Evolutionary conservation across 2,113 vertebrate genomes (phyloP).

Genomic region (Astatoreochromis straeleni): DNA sequence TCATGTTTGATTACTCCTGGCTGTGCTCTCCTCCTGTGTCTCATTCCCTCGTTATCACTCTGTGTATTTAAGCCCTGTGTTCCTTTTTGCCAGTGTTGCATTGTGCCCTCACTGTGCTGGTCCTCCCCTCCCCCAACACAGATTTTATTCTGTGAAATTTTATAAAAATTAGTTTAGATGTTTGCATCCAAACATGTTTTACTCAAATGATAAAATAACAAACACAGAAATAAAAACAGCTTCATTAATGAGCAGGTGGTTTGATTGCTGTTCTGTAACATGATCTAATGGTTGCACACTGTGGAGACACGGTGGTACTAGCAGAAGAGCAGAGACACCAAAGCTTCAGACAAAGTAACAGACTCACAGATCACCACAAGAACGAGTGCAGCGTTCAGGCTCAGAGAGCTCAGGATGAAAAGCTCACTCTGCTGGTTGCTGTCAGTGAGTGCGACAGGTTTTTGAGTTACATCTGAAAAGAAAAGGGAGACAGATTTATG

Average conservation of each 20-base stretch:
- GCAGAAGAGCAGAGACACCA: neutral
- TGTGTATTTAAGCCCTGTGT: neutral
- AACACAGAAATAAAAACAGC: neutral
- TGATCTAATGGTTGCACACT: neutral
- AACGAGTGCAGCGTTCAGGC: neutral
- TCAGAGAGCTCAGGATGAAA: neutral
- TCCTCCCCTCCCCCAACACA: accelerated
- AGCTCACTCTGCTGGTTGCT: neutral
- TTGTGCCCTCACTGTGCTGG: neutral
- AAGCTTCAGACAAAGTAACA: neutral
- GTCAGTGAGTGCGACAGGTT: neutral
- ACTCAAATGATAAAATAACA: neutral
- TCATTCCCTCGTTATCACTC: neutral
- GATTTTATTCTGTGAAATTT: too few species aligned
- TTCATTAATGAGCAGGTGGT: neutral
- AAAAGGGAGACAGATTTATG: neutral
- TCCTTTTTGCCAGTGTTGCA: neutral
- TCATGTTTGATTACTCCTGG: neutral
- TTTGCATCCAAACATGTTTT: neutral
- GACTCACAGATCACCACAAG: neutral
- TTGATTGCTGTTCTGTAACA: neutral
- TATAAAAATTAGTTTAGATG: accelerated
- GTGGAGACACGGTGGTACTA: neutral
- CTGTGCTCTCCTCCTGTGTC: neutral
- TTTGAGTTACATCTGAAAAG: neutral